Evolutionary conservation across 2,888 invertebrate genomes (phyloP), one percentile per base, ranked within the genome.

Genomic region (Chrysopilus asiliformis): DNA sequence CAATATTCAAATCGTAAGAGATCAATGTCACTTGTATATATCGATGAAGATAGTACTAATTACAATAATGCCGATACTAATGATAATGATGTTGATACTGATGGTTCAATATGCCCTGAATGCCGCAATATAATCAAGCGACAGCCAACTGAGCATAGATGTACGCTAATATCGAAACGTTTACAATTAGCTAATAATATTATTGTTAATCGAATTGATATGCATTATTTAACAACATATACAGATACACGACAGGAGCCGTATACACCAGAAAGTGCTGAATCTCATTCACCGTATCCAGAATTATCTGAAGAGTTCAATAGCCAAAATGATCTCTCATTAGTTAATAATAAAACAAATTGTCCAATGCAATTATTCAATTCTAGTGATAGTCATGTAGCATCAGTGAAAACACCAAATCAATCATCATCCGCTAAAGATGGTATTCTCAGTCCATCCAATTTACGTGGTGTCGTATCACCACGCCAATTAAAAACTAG

Each of bases 231-330:
- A 1, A 57, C 34, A 14, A 29, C 38, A 36, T 40, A 41, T 27
- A 16, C 33, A 9, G 45, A 52, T 2, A 58, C 47, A 4, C 66
- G 64, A 51, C 61, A 74, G 50, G 81, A 81, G 48, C 83, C 84
- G 0, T 84, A 84, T 49, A 84, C 84, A 0, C 84, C 84, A n/a
- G 84, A 84, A 51, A 82, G 81, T 56, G 68, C 75, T 44, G 83
- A 83, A 50, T 81, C 82, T 15, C 79, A 74, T 49, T 78, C 79
- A 29, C 82, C 83, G 1, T 68, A 68, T 42, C 67, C 70, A 0
- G 73, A 64, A 32, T 31, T 57, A 2, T n/a, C n/a, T n/a, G n/a
- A n/a, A n/a, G n/a, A n/a, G n/a, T n/a, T n/a, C n/a, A n/a, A n/a
- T n/a, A n/a, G n/a, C n/a, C n/a, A n/a, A n/a, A n/a, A n/a, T n/a